A percentile compares a stretch with the other conserved stretches of the same genome.
phyloP scores from a whole-genome alignment of 1,140 invertebrate genomes.

The Drosophila azteca region DNA sequence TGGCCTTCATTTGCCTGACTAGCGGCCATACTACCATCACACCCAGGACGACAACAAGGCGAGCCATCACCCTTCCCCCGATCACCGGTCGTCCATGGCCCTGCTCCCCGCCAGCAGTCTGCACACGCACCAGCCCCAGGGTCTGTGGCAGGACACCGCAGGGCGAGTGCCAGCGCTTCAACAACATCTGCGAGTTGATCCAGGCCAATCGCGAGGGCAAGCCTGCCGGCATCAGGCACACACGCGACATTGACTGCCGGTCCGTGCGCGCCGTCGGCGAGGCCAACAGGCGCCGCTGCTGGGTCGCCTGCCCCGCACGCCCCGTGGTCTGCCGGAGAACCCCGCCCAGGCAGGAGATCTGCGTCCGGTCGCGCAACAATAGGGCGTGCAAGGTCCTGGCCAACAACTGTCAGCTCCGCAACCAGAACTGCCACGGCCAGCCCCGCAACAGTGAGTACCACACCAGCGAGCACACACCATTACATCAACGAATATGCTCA shows the following conservation, averaged over 20 bases:
- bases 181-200: slow-evolving; percentile 57
- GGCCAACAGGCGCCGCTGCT: slow-evolving; percentile 26
- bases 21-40: not conserved
- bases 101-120: slow-evolving; percentile 43
- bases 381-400: slow-evolving; percentile 53
- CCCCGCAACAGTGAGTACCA: slow-evolving; percentile 61
- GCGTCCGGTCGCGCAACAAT: slow-evolving; percentile 43
- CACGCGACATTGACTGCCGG: slow-evolving; percentile 46
- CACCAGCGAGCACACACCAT: too few relatives aligned
- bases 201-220: not conserved
- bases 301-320: slow-evolving; percentile 33
- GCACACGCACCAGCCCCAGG: slow-evolving; percentile 39
- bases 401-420: slow-evolving; percentile 59
- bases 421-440: slow-evolving; percentile 53
- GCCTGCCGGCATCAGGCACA: slow-evolving; percentile 32
- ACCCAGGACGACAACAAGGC: not conserved
- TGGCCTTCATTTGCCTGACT: slow-evolving; percentile 1
- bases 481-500: too few relatives aligned
- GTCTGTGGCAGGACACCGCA: slow-evolving; percentile 46
- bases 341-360: slow-evolving; percentile 37
- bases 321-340: slow-evolving; percentile 38
- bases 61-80: not conserved
- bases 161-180: slow-evolving; percentile 59
- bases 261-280: slow-evolving; percentile 36
- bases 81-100: not conserved